Conservation (phyloP, 2,888 invertebrate genomes). For the Tromatobia lineatoria region DNA sequence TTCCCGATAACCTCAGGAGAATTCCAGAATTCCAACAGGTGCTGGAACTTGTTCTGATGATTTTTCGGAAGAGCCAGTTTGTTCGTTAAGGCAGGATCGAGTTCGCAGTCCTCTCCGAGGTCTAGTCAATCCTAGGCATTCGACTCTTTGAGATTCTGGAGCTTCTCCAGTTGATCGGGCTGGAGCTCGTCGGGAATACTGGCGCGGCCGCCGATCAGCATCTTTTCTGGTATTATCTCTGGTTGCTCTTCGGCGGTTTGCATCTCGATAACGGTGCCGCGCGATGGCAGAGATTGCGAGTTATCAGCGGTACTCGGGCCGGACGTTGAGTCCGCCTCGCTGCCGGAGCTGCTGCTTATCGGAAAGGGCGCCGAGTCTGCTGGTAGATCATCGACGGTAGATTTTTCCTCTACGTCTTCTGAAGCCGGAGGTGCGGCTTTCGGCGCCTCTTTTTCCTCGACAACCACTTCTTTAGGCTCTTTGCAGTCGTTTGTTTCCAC, state of each 20-base stretch:
- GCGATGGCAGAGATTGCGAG: constrained; percentile 87
- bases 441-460: constrained; percentile 73
- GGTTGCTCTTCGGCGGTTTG: constrained; percentile 76
- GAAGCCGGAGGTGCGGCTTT: constrained; percentile 4
- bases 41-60: constrained; percentile 83
- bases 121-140: constrained; percentile 90
- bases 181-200: constrained; percentile 96
- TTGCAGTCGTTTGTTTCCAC: constrained; percentile 58
- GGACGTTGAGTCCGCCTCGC: constrained; percentile 88
- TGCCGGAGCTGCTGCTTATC: constrained; percentile 89
- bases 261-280: constrained; percentile 75
- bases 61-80: constrained; percentile 83
- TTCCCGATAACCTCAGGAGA: constrained; percentile 80
- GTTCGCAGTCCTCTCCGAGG: constrained; percentile 79
- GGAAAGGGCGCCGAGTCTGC: constrained; percentile 88
- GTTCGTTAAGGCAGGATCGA: constrained; percentile 79
- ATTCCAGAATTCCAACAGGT: constrained; percentile 83
- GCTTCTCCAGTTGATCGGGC: constrained; percentile 94
- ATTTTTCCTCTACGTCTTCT: constrained; percentile 83
- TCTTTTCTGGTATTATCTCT: constrained; percentile 81
- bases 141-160: constrained; percentile 96
- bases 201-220: constrained; percentile 91
- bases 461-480: constrained; percentile 50
- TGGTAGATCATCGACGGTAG: constrained; percentile 87
- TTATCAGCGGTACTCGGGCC: constrained; percentile 89